These are phyloP conservation scores for Ophioderma brevispina DNA, from an alignment of 35 echinoderm and acorn worm species.

Conservation along the genomic window DNA sequence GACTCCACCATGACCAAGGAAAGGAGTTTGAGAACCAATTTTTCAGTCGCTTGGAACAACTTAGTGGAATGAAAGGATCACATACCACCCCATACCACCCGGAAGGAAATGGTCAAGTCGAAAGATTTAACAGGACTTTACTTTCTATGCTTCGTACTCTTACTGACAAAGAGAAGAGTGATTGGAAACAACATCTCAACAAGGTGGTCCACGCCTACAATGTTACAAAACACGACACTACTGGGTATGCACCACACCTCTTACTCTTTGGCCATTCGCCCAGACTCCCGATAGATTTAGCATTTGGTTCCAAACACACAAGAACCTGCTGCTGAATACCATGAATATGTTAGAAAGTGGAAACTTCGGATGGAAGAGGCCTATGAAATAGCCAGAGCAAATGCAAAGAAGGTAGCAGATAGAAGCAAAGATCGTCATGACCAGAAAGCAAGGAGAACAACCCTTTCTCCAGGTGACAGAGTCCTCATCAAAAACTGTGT, in stretches of 20 bases:
- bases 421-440: slow-evolving; percentile 16
- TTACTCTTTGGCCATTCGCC: slow-evolving; percentile 51
- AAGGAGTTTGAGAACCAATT: slow-evolving; percentile 64
- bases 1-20: slow-evolving; percentile 42
- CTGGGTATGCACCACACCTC: slow-evolving; percentile 59
- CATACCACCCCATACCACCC: slow-evolving; percentile 68
- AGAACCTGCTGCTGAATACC: neutral
- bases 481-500: slow-evolving; percentile 65
- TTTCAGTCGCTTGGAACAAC: slow-evolving; percentile 35
- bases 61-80: slow-evolving; percentile 1
- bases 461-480: slow-evolving; percentile 39
- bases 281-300: slow-evolving; percentile 52
- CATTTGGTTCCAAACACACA: slow-evolving; percentile 4
- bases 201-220: slow-evolving; percentile 72
- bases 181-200: slow-evolving; percentile 39
- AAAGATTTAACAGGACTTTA: slow-evolving; percentile 67
- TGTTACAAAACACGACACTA: slow-evolving; percentile 40
- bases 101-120: slow-evolving; percentile 44
- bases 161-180: slow-evolving; percentile 7
- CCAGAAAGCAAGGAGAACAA: slow-evolving; percentile 3
- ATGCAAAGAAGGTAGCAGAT: neutral
- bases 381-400: slow-evolving; percentile 19
- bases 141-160: slow-evolving; percentile 57
- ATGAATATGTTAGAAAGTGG: slow-evolving; percentile 51
- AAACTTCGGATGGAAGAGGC: slow-evolving; percentile 59